Evolutionary conservation across 2,797 vertebrate species (phyloP).

Genomic region (Sebastes steindachneri): DNA sequence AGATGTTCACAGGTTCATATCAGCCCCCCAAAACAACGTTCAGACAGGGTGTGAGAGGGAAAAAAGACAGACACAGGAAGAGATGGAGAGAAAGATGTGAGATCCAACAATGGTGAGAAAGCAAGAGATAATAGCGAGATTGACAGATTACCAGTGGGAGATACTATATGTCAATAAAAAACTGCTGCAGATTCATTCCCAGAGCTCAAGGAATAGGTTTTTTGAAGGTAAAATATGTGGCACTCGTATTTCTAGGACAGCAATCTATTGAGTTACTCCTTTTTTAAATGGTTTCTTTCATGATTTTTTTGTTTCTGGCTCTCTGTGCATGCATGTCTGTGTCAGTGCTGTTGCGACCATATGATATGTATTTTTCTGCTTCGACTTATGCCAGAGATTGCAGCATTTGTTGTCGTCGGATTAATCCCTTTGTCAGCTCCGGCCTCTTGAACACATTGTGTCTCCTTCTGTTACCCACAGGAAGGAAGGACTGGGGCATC

Average conservation of each 20-base stretch:
- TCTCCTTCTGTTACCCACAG: constrained; percentile 85
- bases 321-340: constrained; percentile 38
- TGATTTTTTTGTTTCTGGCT: constrained; percentile 27
- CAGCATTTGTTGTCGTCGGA: constrained; percentile 78
- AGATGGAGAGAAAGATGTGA: constrained; percentile 54
- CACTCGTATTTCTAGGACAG: constrained; percentile 4
- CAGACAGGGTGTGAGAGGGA: constrained; percentile 46
- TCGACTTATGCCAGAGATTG: constrained; percentile 70
- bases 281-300: constrained; percentile 16
- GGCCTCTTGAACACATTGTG: constrained; percentile 82
- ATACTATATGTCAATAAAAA: constrained; percentile 53
- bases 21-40: constrained; percentile 49
- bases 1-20: constrained; percentile 78
- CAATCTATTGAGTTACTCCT: constrained; percentile 9
- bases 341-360: constrained; percentile 53
- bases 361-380: constrained; percentile 76
- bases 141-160: constrained; percentile 67
- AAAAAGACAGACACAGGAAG: constrained; percentile 49
- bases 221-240: constrained; percentile 23
- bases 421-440: constrained; percentile 82
- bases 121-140: constrained; percentile 64
- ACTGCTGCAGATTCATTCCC: constrained; percentile 17
- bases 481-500: constrained; percentile 81
- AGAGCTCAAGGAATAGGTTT: constrained; percentile 21
- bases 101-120: constrained; percentile 49